phyloP scores from a whole-genome alignment of 2,888 invertebrate species.

The Aporophyla lueneburgensis region DNA sequence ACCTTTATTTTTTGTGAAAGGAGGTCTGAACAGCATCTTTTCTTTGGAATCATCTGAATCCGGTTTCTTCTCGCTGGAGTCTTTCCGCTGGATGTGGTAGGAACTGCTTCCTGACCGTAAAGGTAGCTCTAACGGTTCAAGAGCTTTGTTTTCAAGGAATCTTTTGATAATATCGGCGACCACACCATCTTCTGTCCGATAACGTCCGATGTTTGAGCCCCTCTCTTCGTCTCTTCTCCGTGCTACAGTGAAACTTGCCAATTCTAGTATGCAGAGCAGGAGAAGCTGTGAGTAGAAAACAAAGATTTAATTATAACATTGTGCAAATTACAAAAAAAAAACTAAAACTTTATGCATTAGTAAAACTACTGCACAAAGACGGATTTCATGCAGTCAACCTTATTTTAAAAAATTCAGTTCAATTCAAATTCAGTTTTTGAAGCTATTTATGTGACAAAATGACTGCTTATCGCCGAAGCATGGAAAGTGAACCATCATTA shows the following conservation, averaged over 20 bases:
- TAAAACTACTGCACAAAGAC: no score
- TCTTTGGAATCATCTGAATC: not conserved
- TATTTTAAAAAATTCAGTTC: no score
- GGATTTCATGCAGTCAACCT: no score
- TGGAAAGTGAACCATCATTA: no score
- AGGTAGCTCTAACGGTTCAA: not conserved
- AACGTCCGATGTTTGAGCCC: not conserved
- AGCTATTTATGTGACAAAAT: no score
- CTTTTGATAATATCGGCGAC: not conserved
- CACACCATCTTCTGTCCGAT: not conserved
- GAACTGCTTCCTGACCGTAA: not conserved
- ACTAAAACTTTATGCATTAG: no score
- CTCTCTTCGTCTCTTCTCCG: not conserved
- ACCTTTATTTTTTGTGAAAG: not conserved
- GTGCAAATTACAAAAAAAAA: no score
- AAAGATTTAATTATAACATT: not conserved
- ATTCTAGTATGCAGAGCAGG: conserved; percentile 19
- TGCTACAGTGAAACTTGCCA: conserved; percentile 7
- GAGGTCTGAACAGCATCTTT: conserved; percentile 16
- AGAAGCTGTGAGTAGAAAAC: conserved; percentile 27
- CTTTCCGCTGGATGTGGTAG: accelerated
- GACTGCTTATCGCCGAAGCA: no score
- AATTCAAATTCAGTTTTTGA: no score
- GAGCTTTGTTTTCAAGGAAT: not conserved
- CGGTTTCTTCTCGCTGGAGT: not conserved